phyloP scores from a whole-genome alignment of 2,113 vertebrate species.

The Crotalus viridis region DNA sequence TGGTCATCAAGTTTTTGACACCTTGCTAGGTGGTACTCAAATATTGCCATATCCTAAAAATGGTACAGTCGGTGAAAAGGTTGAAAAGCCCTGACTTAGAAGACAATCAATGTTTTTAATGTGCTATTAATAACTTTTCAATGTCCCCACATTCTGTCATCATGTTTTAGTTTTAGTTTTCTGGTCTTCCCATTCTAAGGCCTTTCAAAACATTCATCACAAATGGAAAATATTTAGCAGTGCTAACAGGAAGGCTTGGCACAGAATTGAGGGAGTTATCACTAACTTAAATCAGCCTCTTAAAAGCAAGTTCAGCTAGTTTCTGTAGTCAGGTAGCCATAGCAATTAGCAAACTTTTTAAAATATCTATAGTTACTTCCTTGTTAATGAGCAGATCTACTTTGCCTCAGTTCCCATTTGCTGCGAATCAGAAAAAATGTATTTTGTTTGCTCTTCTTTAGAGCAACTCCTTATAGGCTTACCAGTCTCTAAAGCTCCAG shows the following conservation, averaged over 20 bases:
- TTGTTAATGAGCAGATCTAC: background rate
- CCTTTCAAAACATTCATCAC: background rate
- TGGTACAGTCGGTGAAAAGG: too few relatives aligned
- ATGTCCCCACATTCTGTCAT: background rate
- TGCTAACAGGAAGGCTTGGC: background rate
- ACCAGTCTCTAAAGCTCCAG: background rate
- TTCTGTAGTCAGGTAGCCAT: constrained; percentile 14
- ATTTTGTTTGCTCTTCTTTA: constrained; percentile 1
- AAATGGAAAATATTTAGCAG: background rate
- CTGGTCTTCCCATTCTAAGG: background rate
- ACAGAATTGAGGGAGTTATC: background rate
- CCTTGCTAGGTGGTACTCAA: too few relatives aligned
- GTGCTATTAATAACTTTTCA: background rate
- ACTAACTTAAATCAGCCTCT: background rate
- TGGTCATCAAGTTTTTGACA: too few relatives aligned
- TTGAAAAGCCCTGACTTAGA: background rate
- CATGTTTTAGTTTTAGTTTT: background rate
- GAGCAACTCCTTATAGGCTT: background rate
- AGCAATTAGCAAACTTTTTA: constrained; percentile 4
- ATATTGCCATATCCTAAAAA: too few relatives aligned
- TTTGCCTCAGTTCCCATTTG: background rate
- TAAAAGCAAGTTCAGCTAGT: constrained; percentile 5
- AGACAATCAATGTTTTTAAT: background rate
- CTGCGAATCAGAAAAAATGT: background rate
- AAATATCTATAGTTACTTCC: constrained; percentile 15